A percentile compares a stretch with the other conserved stretches of the same genome.
Evolutionary conservation across 2,113 vertebrate genomes (phyloP).

Genomic region (Daubentonia madagascariensis): DNA sequence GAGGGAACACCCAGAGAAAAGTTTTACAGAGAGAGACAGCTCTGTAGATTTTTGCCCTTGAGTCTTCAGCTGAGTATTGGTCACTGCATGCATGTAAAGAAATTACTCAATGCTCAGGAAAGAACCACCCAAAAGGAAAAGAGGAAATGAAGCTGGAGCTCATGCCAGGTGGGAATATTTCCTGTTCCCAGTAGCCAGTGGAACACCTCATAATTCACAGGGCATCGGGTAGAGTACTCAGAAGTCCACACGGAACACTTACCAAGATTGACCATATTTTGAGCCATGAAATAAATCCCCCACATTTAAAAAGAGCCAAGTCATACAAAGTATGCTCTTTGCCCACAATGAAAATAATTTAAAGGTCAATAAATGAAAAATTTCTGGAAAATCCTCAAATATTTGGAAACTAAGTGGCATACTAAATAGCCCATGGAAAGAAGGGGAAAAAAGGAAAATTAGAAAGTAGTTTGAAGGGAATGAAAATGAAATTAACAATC

Average conservation of each 20-base stretch:
- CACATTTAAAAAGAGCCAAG: conserved; percentile 18
- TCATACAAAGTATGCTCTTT: conserved; percentile 8
- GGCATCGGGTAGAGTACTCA: neutral
- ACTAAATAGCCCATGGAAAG: neutral
- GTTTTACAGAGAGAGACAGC: neutral
- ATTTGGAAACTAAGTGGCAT: conserved; percentile 5
- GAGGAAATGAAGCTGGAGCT: conserved; percentile 7
- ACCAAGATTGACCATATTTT: neutral
- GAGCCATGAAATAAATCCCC: neutral
- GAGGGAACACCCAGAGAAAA: neutral
- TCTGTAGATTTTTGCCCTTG: neutral
- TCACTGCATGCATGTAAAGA: neutral
- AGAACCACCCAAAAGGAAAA: neutral
- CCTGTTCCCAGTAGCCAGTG: neutral
- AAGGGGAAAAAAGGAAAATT: neutral
- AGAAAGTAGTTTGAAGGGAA: neutral
- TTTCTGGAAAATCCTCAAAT: conserved; percentile 38
- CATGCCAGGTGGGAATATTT: neutral
- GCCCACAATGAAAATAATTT: conserved; percentile 28
- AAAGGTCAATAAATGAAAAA: conserved; percentile 48
- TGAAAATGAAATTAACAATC: neutral
- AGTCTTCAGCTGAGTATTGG: neutral
- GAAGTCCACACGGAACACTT: neutral
- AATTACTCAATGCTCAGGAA: neutral
- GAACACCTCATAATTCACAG: conserved; percentile 47